Evolutionary conservation across 2,797 vertebrate genomes (phyloP).

Genomic region (Cynodonichthys magdalenae): DNA sequence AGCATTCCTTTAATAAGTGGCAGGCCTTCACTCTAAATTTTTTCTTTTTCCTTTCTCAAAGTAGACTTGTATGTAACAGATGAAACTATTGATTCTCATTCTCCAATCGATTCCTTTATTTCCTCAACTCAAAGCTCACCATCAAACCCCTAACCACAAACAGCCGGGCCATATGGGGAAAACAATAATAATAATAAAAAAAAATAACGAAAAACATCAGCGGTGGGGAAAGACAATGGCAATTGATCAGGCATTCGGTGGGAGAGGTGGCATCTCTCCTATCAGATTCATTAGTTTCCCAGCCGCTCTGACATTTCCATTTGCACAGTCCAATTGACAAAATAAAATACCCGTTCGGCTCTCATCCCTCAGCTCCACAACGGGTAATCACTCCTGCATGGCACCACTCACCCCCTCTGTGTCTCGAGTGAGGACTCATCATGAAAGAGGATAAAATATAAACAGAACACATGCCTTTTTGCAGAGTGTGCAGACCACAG

Average conservation of each 20-base stretch:
- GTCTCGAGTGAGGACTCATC: slow-evolving; percentile 47
- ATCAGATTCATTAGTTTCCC: slow-evolving; percentile 84
- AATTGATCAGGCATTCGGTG: slow-evolving; percentile 74
- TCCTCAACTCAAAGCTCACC: slow-evolving; percentile 67
- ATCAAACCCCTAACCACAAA: slow-evolving; percentile 58
- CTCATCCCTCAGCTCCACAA: slow-evolving; percentile 64
- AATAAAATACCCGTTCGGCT: slow-evolving; percentile 80
- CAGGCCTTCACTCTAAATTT: slow-evolving; percentile 49
- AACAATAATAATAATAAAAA: slow-evolving; percentile 61
- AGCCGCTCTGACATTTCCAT: slow-evolving; percentile 82
- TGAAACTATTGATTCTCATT: slow-evolving; percentile 65
- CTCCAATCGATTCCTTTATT: slow-evolving; percentile 68
- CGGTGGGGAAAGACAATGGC: slow-evolving; percentile 61
- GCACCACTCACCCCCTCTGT: slow-evolving; percentile 32
- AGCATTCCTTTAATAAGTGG: too few species aligned
- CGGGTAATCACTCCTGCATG: slow-evolving; percentile 74
- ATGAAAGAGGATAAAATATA: slow-evolving; percentile 56
- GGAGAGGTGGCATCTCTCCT: slow-evolving; percentile 69
- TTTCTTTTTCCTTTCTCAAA: slow-evolving; percentile 8
- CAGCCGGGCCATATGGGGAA: slow-evolving; percentile 43
- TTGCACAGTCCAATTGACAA: slow-evolving; percentile 84
- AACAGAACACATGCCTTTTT: slow-evolving; percentile 32
- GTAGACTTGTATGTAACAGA: slow-evolving; percentile 67
- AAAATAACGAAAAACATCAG: slow-evolving; percentile 59
- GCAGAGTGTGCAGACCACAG: slow-evolving; percentile 10